A percentile compares a stretch with the other conserved stretches of the same genome.
These are phyloP conservation scores for Cheirogaleus medius DNA, from an alignment of 2,113 vertebrate genomes.

Conservation along the genomic window DNA sequence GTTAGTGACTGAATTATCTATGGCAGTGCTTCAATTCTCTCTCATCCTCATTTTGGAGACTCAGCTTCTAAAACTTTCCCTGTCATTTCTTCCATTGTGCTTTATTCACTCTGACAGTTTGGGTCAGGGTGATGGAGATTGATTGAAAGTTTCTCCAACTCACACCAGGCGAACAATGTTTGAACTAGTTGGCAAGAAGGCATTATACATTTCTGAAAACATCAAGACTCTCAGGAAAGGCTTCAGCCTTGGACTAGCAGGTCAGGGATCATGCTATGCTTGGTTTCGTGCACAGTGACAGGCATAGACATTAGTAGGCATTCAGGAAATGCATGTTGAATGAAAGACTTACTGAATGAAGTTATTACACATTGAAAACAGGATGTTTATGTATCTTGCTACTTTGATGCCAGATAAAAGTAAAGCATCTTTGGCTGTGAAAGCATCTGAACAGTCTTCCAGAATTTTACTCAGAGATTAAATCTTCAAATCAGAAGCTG, in stretches of 20 bases:
- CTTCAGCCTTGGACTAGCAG: not conserved
- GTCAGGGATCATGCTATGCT: not conserved
- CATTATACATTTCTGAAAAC: conserved; percentile 20
- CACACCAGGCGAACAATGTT: not conserved
- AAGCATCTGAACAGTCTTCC: not conserved
- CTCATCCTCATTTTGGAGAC: not conserved
- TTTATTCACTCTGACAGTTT: not conserved
- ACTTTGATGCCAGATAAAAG: not conserved
- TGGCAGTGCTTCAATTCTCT: not conserved
- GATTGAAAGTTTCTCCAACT: conserved; percentile 20
- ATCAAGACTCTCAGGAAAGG: not conserved
- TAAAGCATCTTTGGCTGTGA: not conserved
- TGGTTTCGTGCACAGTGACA: conserved; percentile 8
- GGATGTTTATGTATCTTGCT: not conserved
- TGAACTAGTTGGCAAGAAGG: conserved; percentile 33
- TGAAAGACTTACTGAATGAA: not conserved
- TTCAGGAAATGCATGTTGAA: conserved; percentile 23
- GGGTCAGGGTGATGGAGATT: not conserved
- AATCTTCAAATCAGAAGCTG: conserved; percentile 26
- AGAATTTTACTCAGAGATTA: conserved; percentile 35
- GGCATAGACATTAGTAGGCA: not conserved
- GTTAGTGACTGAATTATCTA: not conserved
- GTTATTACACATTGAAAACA: conserved; percentile 32
- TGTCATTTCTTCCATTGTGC: not conserved
- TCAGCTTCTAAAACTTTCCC: not conserved